phyloP scores from a whole-genome alignment of 2,113 vertebrate species.

The Turnix velox region DNA sequence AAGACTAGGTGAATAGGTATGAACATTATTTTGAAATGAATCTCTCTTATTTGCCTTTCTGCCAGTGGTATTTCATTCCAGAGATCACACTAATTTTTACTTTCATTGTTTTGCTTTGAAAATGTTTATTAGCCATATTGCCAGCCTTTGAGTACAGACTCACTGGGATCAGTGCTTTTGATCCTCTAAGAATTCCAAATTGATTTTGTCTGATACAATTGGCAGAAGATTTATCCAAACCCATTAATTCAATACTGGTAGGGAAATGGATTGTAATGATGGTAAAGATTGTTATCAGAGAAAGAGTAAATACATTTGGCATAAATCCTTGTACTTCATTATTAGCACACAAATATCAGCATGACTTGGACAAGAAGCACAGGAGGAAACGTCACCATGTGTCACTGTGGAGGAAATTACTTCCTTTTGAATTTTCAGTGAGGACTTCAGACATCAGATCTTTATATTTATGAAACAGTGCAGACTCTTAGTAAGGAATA shows the following conservation, averaged over 20 bases:
- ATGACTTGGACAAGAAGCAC: conserved; percentile 2
- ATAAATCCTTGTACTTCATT: conserved; percentile 44
- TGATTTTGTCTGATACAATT: conserved; percentile 60
- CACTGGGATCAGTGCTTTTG: conserved; percentile 26
- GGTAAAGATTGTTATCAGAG: conserved; percentile 51
- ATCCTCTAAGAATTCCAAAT: conserved; percentile 62
- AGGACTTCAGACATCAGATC: neutral
- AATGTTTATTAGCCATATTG: conserved; percentile 6
- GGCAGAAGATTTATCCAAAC: conserved; percentile 63
- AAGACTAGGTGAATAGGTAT: neutral
- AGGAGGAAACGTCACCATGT: neutral
- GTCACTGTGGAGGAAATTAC: neutral
- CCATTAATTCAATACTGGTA: conserved; percentile 64
- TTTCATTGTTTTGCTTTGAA: neutral
- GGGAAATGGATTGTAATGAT: conserved; percentile 66
- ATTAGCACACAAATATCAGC: conserved; percentile 10
- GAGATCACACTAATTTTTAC: neutral
- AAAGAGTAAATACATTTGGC: conserved; percentile 63
- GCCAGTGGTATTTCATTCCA: neutral
- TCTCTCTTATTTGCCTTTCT: neutral
- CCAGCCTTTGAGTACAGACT: conserved; percentile 13
- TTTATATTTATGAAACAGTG: neutral
- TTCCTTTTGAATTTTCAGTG: conserved; percentile 2
- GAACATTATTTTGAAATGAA: neutral
- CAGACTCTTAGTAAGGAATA: neutral